Base-by-base conservation (phyloP, 2,797 vertebrate species). In the Melanotaenia boesemani region DNA sequence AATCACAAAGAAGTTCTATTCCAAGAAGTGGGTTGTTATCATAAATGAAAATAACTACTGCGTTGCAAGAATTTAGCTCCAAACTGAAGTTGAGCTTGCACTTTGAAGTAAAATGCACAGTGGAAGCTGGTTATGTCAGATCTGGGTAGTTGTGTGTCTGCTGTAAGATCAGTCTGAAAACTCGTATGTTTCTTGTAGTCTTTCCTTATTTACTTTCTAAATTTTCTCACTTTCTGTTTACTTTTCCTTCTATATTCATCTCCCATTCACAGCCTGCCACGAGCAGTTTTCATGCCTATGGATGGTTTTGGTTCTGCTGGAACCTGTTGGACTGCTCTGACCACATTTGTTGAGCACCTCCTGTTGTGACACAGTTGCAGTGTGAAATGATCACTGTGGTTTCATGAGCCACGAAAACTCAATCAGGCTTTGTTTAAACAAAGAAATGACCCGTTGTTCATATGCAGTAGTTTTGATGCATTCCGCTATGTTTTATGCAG, bases 1-100 rank as follows among this genome's bases (percentile, higher is more conserved):
- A 79, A 87, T 70, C 63, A 72, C 62, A 77, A 68, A 72, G 62
- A 82, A 75, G 56, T 67, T 73, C 77, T 87, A 82, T 91, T 90
- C 89, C 55, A 52, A 85, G 88, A 82, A 83, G 57, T 77, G 65
- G 74, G 69, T 76, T 83, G 64, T 83, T 71, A 84, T 78, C 81
- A 62, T 70, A 48, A 81, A 65, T 46, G 57, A 59, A 83, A 91
- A 77, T 82, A 73, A 71, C 48, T 13, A 57, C 26, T 20, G 28
- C 15, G 9, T 57, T 4, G 2, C 52, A 61, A 65, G 22, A 57
- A 67, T 73, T 84, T 7, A 63, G 61, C 52, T 34, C 48, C 30
- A 56, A 74, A 39, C 9, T 55, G 56, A 73, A 79, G 50, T 2
- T 48, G 7, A 70, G 57, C 68, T 62, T 13, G 10, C 24, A 70